Evolutionary conservation across 1,140 invertebrate species (phyloP).

Genomic region (Nebria ingens): DNA sequence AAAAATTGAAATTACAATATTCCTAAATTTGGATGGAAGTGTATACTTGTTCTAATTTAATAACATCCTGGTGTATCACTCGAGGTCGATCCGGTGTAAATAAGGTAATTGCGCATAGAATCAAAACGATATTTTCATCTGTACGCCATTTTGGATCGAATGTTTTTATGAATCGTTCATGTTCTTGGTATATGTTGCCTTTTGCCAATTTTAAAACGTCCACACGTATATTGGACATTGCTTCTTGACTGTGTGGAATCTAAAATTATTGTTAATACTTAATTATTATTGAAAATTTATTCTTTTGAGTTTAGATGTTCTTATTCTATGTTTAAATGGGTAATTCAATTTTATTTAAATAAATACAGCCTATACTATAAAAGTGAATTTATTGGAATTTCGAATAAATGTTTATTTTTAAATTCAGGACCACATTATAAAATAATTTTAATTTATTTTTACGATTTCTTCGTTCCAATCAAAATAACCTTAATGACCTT

Average conservation of each 20-base stretch:
- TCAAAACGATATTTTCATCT: constrained; percentile 81
- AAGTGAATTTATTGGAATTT: too few relatives aligned
- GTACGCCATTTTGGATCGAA: constrained; percentile 68
- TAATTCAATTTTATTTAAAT: too few relatives aligned
- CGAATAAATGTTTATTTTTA: too few relatives aligned
- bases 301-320: too few relatives aligned
- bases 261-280: constrained; percentile 31
- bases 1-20: constrained; percentile 7
- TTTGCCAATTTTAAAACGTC: constrained; percentile 79
- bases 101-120: constrained; percentile 79
- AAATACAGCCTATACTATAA: not conserved
- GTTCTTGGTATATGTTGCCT: constrained; percentile 75
- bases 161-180: constrained; percentile 67
- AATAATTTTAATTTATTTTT: too few relatives aligned
- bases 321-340: too few relatives aligned
- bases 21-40: not conserved
- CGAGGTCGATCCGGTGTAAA: constrained; percentile 74
- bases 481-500: too few relatives aligned
- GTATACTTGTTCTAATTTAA: constrained; percentile 73
- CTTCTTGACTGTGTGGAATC: constrained; percentile 64
- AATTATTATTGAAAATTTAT: too few relatives aligned
- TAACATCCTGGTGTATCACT: constrained; percentile 72
- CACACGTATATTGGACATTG: constrained; percentile 62
- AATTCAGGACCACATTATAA: too few relatives aligned
- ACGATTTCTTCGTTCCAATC: too few relatives aligned